These are phyloP conservation scores for Nothocercus nigrocapillus DNA, from an alignment of 2,113 vertebrate genomes.

Conservation along the genomic window DNA sequence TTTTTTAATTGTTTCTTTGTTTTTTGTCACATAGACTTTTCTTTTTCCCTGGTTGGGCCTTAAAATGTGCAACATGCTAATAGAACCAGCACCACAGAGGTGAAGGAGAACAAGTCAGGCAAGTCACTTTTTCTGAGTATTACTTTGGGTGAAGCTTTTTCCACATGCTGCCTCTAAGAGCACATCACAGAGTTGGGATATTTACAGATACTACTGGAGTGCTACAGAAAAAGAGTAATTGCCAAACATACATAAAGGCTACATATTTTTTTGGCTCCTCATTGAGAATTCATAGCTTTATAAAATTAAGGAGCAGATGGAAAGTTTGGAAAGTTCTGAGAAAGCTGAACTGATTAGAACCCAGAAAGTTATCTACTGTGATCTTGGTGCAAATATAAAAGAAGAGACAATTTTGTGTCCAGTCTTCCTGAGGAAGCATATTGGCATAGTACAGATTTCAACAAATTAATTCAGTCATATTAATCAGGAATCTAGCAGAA, in stretches of 20 bases:
- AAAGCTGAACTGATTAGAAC: neutral
- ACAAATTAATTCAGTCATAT: neutral
- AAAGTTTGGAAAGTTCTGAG: neutral
- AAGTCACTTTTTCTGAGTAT: rapidly evolving
- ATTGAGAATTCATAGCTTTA: neutral
- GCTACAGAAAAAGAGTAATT: neutral
- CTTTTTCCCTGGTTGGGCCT: neutral
- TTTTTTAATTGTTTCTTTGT: too few species aligned
- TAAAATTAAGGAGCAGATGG: neutral
- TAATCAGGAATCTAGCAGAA: neutral
- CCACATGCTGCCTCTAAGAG: neutral
- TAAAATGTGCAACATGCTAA: neutral
- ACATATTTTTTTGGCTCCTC: neutral
- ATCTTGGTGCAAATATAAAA: neutral
- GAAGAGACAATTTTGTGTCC: neutral
- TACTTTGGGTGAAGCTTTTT: neutral
- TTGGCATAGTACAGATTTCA: neutral
- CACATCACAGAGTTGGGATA: neutral
- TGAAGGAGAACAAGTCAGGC: neutral
- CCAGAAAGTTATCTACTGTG: neutral
- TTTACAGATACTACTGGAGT: neutral
- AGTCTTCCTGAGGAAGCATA: neutral
- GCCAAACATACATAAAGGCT: neutral
- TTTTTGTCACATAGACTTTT: neutral
- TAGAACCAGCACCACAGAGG: neutral